These are phyloP conservation scores for Eleutherodactylus coqui DNA, from an alignment of 2,797 vertebrate genomes.

Conservation along the genomic window DNA sequence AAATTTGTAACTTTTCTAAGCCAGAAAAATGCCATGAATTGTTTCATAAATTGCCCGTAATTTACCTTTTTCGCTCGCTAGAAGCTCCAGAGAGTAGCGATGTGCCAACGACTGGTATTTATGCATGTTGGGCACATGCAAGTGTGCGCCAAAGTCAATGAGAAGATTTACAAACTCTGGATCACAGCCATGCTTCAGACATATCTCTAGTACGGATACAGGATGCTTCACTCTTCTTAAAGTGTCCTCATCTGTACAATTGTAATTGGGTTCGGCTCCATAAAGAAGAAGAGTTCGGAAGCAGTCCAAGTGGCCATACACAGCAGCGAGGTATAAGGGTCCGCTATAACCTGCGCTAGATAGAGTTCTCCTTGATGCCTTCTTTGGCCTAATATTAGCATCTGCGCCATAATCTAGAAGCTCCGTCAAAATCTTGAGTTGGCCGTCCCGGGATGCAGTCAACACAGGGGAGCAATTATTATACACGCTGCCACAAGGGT, in stretches of 20 bases:
- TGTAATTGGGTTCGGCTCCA: conserved; percentile 90
- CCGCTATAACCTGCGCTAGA: conserved; percentile 82
- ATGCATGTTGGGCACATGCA: conserved; percentile 80
- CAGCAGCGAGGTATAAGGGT: conserved; percentile 87
- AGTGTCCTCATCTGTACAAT: conserved; percentile 84
- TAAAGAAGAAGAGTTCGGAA: conserved; percentile 87
- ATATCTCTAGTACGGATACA: conserved; percentile 88
- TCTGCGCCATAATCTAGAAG: conserved; percentile 84
- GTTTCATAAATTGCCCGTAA: no score
- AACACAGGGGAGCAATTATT: conserved; percentile 92
- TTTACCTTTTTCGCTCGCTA: conserved; percentile 88
- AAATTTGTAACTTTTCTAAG: no score
- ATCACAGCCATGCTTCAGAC: conserved; percentile 83
- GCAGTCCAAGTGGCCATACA: conserved; percentile 89
- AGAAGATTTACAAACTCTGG: conserved; percentile 85
- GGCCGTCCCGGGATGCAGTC: conserved; percentile 85
- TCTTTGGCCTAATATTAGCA: conserved; percentile 80
- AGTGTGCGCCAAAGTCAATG: conserved; percentile 90
- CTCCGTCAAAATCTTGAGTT: conserved; percentile 78
- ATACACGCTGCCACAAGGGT: conserved; percentile 86
- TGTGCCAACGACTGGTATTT: conserved; percentile 69
- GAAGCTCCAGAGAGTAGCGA: conserved; percentile 78
- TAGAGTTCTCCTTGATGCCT: conserved; percentile 80
- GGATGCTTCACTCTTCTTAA: conserved; percentile 82
- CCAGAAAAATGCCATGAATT: no score